These are phyloP conservation scores for Drosophila suzukii DNA, from an alignment of 1,140 invertebrate species.

Conservation along the genomic window DNA sequence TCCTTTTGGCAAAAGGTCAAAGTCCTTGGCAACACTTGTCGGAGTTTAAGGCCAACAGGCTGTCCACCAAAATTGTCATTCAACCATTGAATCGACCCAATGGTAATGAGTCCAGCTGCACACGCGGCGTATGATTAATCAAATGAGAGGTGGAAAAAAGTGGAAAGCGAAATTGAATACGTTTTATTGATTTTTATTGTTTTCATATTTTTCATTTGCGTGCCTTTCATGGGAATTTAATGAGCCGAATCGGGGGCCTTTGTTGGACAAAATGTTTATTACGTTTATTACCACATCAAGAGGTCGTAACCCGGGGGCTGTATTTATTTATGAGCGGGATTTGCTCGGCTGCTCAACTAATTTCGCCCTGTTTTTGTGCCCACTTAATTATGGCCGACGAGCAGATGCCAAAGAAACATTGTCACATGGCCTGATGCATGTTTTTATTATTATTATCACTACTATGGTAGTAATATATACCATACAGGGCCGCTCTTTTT, in stretches of 20 bases:
- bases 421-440: constrained; percentile 30
- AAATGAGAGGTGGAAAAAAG: constrained; percentile 20
- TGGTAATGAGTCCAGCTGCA: constrained; percentile 34
- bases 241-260: constrained; percentile 22
- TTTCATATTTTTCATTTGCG: constrained; percentile 32
- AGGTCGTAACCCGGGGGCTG: constrained; percentile 10
- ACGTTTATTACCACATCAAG: constrained; percentile 46
- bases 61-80: constrained; percentile 24
- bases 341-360: constrained; percentile 19
- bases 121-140: constrained; percentile 66
- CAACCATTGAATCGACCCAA: background rate
- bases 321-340: constrained; percentile 28
- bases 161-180: constrained; percentile 31
- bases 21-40: constrained; percentile 64
- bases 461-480: background rate
- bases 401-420: constrained; percentile 36
- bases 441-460: constrained; percentile 13
- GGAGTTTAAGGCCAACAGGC: constrained; percentile 5
- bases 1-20: constrained; percentile 44
- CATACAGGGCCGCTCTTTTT: background rate
- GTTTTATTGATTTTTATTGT: constrained; percentile 59
- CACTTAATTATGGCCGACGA: constrained; percentile 32
- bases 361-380: constrained; percentile 18
- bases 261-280: constrained; percentile 29
- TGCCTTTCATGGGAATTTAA: constrained; percentile 47